phyloP scores from a whole-genome alignment of 2,797 vertebrate species.

The Crypturellus tataupa region DNA sequence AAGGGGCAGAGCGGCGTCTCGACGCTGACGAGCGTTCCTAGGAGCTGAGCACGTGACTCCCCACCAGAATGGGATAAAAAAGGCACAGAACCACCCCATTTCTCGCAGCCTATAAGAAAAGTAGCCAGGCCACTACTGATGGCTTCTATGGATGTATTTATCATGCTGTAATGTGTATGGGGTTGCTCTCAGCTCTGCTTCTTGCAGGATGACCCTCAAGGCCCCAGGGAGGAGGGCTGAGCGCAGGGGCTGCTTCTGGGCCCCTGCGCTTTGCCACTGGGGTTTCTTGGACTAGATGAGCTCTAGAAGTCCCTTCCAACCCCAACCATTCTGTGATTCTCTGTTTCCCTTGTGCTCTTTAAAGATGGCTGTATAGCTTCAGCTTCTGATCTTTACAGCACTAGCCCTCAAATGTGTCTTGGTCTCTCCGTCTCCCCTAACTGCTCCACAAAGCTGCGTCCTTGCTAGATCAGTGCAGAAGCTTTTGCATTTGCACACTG shows the following conservation, averaged over 20 bases:
- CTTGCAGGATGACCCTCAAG: neutral
- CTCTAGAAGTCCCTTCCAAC: too few species aligned
- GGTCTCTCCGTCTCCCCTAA: neutral
- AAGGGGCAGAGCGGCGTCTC: slow-evolving; percentile 53
- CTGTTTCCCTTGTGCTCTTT: neutral
- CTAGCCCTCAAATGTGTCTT: neutral
- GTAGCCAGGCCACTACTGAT: slow-evolving; percentile 29
- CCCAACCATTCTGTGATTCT: too few species aligned
- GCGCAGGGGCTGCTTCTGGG: neutral
- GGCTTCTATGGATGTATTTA: slow-evolving; percentile 19
- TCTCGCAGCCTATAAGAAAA: slow-evolving; percentile 59
- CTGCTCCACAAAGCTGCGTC: neutral
- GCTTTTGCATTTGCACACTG: fast-evolving
- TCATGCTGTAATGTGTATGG: neutral
- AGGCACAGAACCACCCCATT: slow-evolving; percentile 32
- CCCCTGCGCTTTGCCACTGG: neutral
- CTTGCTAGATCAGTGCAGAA: neutral
- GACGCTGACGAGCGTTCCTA: slow-evolving; percentile 59
- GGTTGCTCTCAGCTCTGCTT: neutral
- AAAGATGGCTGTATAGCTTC: neutral
- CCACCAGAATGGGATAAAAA: slow-evolving; percentile 58
- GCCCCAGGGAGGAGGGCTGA: neutral
- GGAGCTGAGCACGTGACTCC: slow-evolving; percentile 65
- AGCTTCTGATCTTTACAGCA: neutral
- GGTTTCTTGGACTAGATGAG: too few species aligned